Base-by-base conservation (phyloP, 2,113 vertebrate species). In the Xiphophorus hellerii region DNA sequence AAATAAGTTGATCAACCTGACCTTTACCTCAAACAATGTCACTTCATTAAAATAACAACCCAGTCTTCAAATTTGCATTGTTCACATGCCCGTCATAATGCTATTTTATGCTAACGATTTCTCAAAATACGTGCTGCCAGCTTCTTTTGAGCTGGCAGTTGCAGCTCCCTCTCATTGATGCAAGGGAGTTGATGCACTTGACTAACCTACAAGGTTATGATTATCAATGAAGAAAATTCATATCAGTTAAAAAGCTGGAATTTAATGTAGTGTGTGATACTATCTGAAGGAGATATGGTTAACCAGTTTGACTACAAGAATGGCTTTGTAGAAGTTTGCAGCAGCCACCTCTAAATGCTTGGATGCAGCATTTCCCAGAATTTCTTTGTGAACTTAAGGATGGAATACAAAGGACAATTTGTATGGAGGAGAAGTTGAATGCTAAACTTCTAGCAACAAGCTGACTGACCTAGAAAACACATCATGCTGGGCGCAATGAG, bases 1-100 rank as follows among this genome's bases (percentile, higher is more conserved):
- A 74, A 78, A 76, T 58, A 25, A 58, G 51, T 7, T 58, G 8
- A 58, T 35, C 74, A 76, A 70, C 85, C 66, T 82, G 84, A 73
- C 80, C 66, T 82, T 77, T 81, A n/a, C 63, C 17, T 73, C 73
- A 83, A 73, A 87, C 17, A 42, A 25, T 79, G 76, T 70, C 58
- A 60, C 0, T 51, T 71, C 28, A 62, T 75, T 87, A 73, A 58
- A 86, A 86, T 74, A 35, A 51, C 28, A 62, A 30, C 68, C 67
- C 25, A 69, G 17, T 75, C 65, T 71, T 68, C n/a, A 66, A 31
- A 66, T 70, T 67, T 29, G 30, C 22, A 31, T 37, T 31, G 35
- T 76, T 68, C 65, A 61, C 72, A 72, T 17, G 30, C n/a, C 68
- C 10, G 44, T 74, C 60, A 74, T 42, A 78, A 27, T 14, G 15